Percentiles rank a stretch among this genome's conserved stretches.
These are phyloP conservation scores for Choloepus hoffmanni DNA, from an alignment of 2,113 vertebrate species.

Conservation along the genomic window DNA sequence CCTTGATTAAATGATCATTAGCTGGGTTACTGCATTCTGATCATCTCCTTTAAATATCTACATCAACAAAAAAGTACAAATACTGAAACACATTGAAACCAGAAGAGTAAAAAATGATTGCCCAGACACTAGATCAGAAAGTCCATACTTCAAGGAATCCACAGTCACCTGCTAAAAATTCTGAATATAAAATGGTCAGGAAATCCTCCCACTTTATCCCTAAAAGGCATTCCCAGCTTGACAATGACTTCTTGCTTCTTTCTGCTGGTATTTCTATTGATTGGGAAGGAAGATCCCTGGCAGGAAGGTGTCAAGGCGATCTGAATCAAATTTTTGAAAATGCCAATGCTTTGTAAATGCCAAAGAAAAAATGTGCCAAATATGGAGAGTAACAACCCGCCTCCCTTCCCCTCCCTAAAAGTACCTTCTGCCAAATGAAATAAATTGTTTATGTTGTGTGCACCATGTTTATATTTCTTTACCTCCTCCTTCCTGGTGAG, in stretches of 20 bases:
- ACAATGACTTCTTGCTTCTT: neutral
- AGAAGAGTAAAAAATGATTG: neutral
- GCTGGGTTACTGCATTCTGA: neutral
- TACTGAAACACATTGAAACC: neutral
- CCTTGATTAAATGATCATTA: neutral
- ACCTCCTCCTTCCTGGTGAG: constrained; percentile 43
- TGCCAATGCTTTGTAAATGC: constrained; percentile 3
- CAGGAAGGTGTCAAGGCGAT: neutral
- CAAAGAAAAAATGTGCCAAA: neutral
- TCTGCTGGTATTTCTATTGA: neutral
- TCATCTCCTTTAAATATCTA: neutral
- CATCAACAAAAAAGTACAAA: constrained; percentile 20
- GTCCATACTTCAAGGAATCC: neutral
- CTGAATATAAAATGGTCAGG: neutral
- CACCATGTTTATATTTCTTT: constrained; percentile 8
- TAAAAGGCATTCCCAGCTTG: neutral
- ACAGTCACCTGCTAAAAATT: neutral
- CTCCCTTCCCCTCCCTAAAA: neutral
- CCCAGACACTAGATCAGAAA: neutral
- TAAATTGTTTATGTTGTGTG: neutral
- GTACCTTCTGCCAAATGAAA: constrained; percentile 44
- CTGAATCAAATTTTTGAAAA: neutral
- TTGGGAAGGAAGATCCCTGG: neutral
- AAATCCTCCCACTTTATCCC: neutral
- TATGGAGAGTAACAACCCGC: neutral